Conservation (phyloP, 2,113 vertebrate genomes). For the Morone chrysops region DNA sequence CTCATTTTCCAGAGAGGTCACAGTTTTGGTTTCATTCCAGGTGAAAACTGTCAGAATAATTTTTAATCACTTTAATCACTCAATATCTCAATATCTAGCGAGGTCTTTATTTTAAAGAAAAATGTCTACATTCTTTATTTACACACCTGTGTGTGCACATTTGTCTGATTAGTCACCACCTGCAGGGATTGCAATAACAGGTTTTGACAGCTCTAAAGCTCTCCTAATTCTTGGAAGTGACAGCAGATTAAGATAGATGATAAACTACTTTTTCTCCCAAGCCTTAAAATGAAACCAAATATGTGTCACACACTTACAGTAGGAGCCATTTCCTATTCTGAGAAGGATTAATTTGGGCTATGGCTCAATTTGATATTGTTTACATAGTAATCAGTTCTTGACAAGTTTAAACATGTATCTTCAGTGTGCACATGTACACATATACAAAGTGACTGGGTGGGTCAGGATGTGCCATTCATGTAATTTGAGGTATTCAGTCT, state of each 20-base stretch:
- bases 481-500: neutral
- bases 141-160: conserved; percentile 13
- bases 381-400: neutral
- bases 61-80: neutral
- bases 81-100: neutral
- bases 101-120: neutral
- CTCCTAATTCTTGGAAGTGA: neutral
- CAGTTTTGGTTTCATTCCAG: neutral
- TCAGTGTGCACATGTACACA: neutral
- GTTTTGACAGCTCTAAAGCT: conserved; percentile 3
- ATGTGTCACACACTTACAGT: neutral
- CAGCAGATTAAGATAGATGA: conserved; percentile 13
- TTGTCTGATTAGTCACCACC: conserved; percentile 21
- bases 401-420: neutral
- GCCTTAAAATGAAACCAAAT: neutral
- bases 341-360: neutral
- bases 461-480: neutral
- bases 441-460: too few species aligned
- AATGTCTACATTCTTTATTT: neutral
- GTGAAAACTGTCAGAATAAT: neutral
- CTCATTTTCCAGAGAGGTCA: neutral
- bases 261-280: neutral
- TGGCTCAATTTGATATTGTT: neutral
- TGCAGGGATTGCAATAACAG: neutral
- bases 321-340: neutral